Base-by-base conservation (phyloP, 2,797 vertebrate genomes). In the Galaxias olidus region DNA sequence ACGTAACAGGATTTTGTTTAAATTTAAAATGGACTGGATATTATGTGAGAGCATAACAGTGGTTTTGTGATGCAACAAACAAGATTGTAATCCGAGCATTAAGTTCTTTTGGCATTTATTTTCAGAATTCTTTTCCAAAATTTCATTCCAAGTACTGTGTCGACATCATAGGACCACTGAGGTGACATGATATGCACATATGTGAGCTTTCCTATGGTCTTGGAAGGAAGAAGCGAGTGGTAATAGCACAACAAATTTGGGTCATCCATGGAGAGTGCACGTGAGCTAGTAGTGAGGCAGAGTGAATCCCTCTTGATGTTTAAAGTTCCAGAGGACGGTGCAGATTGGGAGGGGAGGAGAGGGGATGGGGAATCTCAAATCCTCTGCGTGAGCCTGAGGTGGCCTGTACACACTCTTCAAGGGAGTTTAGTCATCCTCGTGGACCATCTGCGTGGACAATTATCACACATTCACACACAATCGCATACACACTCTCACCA, bases 241-340 rank as follows among this genome's bases (percentile, higher is more conserved):
- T 66, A 80, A 69, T 65, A 73, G 65, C 70, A 62, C 57, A 43
- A 67, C 76, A 12, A 70, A 87, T 86, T 56, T 87, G 86, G 84
- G 86, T 85, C 87, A 86, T 82, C 80, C 71, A 66, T 88, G 84
- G 72, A 59, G 54, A 57, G 65, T 51, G 74, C 83, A 83, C 54
- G 42, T 41, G 51, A 63, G 76, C 17, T 17, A 75, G 61, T 17
- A 75, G 61, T 3, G 73, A 74, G 49, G 71, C 78, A 65, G 75
- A 72, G 62, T 61, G 65, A 70, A 62, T 10, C 53, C 45, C 9
- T 14, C 12, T 40, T 47, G 18, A 9, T 66, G 66, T 48, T 66
- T 77, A 66, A 53, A 74, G 12, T 20, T 14, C 18, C 45, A 60
- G 19, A 47, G 45, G 4, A 55, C 20, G n/a, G 53, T 40, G 53